A percentile compares a stretch with the other conserved stretches of the same genome.
Evolutionary conservation across 2,113 vertebrate genomes (phyloP).

Genomic region (Gavia stellata): DNA sequence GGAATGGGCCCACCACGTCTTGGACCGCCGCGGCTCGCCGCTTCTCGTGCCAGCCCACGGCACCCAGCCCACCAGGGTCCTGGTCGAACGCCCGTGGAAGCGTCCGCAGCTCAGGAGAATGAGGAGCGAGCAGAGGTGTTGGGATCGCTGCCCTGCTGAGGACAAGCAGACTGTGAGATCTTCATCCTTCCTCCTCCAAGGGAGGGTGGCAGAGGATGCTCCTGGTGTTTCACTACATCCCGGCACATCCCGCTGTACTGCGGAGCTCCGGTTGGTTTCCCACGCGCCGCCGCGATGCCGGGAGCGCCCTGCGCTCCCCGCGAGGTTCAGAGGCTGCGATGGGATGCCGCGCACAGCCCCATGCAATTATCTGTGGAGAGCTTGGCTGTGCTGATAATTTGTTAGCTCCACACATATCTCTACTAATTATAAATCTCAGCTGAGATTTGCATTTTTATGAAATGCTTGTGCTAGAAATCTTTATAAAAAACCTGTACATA

Average conservation of each 20-base stretch:
- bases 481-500: slow-evolving; percentile 37
- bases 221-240: rapidly evolving
- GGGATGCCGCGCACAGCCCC: background rate
- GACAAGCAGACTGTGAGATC: rapidly evolving
- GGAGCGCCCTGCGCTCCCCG: rapidly evolving
- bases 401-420: slow-evolving; percentile 44
- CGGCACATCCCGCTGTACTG: rapidly evolving
- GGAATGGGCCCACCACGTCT: background rate
- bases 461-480: slow-evolving; percentile 66
- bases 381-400: slow-evolving; percentile 14
- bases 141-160: background rate
- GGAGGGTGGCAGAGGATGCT: background rate
- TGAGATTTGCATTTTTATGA: slow-evolving; percentile 75
- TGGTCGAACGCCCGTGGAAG: background rate
- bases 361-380: background rate
- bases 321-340: background rate
- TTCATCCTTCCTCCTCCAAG: background rate
- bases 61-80: background rate
- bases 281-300: rapidly evolving
- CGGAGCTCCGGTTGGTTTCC: background rate
- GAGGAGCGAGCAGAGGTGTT: rapidly evolving
- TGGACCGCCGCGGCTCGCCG: rapidly evolving
- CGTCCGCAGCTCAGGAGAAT: background rate
- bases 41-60: rapidly evolving
- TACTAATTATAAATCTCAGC: slow-evolving; percentile 70